Percentiles rank a stretch among this genome's conserved stretches.
Evolutionary conservation across 1,140 invertebrate genomes (phyloP).

Genomic region (Coelopa frigida): DNA sequence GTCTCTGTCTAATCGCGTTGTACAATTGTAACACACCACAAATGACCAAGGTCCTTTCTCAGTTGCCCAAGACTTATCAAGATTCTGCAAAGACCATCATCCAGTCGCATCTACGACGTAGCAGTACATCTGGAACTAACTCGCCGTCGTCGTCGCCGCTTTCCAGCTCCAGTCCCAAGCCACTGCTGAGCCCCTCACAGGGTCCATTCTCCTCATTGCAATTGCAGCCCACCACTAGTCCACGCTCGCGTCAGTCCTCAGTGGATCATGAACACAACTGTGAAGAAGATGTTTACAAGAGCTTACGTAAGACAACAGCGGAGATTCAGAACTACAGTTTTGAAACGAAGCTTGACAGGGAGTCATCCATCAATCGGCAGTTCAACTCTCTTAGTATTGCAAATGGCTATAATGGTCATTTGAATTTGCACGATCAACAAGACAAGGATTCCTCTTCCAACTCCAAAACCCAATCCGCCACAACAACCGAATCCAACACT

Average conservation of each 20-base stretch:
- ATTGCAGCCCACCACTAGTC: constrained; percentile 39
- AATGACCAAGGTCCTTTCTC: constrained; percentile 71
- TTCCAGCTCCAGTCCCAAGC: constrained; percentile 43
- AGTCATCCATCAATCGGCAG: constrained; percentile 56
- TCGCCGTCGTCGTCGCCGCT: constrained; percentile 40
- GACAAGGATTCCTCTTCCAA: constrained; percentile 40
- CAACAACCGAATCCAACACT: constrained; percentile 44
- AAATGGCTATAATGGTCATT: constrained; percentile 49
- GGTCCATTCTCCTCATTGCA: constrained; percentile 36
- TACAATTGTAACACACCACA: constrained; percentile 82
- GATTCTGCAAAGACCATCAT: constrained; percentile 75
- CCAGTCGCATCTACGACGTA: constrained; percentile 70
- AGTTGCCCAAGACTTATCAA: constrained; percentile 74
- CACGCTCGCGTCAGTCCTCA: constrained; percentile 40
- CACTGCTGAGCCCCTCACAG: constrained; percentile 40
- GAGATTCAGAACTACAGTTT: constrained; percentile 88
- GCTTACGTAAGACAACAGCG: constrained; percentile 80
- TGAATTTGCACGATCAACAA: constrained; percentile 25
- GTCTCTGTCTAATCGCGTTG: constrained; percentile 72
- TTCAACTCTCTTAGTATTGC: constrained; percentile 56
- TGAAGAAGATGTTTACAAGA: constrained; percentile 81
- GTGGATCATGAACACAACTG: constrained; percentile 57
- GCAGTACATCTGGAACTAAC: constrained; percentile 49
- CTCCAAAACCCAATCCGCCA: constrained; percentile 43
- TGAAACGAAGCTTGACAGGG: no score